A percentile compares a stretch with the other conserved stretches of the same genome.
phyloP scores from a whole-genome alignment of 2,888 invertebrate genomes.

The Harpalus rubripes region DNA sequence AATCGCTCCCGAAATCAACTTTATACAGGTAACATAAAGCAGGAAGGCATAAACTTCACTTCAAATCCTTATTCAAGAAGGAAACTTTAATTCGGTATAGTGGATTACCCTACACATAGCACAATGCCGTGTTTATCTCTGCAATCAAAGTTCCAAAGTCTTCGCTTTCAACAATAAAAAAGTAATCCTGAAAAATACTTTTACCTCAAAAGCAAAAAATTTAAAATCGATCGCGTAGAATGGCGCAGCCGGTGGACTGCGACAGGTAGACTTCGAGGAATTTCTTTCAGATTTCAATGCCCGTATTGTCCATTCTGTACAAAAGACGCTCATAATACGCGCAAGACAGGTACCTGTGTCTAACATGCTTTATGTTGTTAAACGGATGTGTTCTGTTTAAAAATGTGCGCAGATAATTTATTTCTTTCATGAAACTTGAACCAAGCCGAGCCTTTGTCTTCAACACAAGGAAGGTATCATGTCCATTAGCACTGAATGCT shows the following conservation, averaged over 20 bases:
- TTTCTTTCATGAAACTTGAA: conserved; percentile 53
- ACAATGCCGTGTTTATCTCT: conserved; percentile 43
- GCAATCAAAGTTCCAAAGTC: conserved; percentile 46
- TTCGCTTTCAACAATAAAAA: conserved; percentile 29
- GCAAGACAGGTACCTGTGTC: conserved; percentile 63
- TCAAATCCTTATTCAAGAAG: conserved; percentile 59
- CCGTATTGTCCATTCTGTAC: conserved; percentile 53
- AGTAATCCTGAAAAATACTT: conserved; percentile 50
- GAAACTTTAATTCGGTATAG: conserved; percentile 66
- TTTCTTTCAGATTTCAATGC: conserved; percentile 60
- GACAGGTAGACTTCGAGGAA: conserved; percentile 63
- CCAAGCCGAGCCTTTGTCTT: conserved; percentile 3
- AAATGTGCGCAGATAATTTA: conserved; percentile 45
- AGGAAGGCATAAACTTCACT: conserved; percentile 58
- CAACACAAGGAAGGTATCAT: not conserved
- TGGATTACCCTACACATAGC: conserved; percentile 58
- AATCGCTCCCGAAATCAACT: conserved; percentile 39
- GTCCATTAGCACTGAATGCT: not conserved
- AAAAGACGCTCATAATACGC: conserved; percentile 51
- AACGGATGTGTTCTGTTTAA: conserved; percentile 52
- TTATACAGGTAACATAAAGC: conserved; percentile 46
- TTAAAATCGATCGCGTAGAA: conserved; percentile 49
- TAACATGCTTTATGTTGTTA: conserved; percentile 50
- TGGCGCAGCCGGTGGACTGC: conserved; percentile 58
- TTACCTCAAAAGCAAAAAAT: conserved; percentile 50